Base-by-base conservation (phyloP, 2,888 invertebrate species). In the Atethmia centrago region DNA sequence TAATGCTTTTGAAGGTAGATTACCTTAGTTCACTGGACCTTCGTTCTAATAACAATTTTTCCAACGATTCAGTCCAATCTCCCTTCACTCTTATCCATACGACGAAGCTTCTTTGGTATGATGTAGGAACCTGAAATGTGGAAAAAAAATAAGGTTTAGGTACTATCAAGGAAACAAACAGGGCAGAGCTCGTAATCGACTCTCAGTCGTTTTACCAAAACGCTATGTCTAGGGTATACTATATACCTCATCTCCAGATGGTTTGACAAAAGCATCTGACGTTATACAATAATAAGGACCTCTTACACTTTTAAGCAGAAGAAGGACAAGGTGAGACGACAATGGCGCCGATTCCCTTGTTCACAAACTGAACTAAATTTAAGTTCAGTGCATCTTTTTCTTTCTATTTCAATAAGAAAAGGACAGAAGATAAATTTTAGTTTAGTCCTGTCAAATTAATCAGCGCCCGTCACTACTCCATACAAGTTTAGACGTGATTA, bases 51-150 rank as follows among this genome's bases (percentile, higher is more conserved):
- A 95, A 80, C 70, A 93, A 70, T 80, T 90, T 94, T 79, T 95
- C 94, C 71, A 96, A 90, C 72, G 93, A 90, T 88, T 95, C 94
- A 59, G 97, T 96, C 97, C 97, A 97, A 88, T 97, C 97, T 7
- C 97, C 97, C 78, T 94, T 94, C 7, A 95, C 94, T 88, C 96
- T 93, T 77, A 97, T 95, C 93, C 96, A 96, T 78, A 97, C 90
- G 21, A 93, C 92, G 80, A 96, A 96, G 80, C 91, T 90, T 87
- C 93, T 92, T 88, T 94, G 92, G 87, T 90, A 90, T 89, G 88
- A 80, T 71, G 92, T 93, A 83, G 96, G 96, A 89, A 96, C 89
- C 96, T 96, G 89, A 45, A 93, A 91, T 71, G 2, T 31, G 3
- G 19, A 53, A 36, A 36, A n/a, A 25, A 36, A 42, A 58, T 19